Evolutionary conservation across 2,888 invertebrate species (phyloP).

Genomic region (Acronicta alni): DNA sequence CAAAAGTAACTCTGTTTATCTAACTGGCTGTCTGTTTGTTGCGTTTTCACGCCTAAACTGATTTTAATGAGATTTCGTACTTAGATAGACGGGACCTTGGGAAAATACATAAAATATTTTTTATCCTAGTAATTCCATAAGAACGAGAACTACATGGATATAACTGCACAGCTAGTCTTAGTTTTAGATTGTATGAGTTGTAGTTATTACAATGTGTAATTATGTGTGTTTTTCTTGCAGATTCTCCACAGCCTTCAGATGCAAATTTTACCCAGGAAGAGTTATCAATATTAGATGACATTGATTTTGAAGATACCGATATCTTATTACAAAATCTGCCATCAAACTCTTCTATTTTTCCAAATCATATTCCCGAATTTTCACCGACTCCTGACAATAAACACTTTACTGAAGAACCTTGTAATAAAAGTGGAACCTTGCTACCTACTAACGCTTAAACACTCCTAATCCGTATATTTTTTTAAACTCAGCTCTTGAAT

Average conservation of each 20-base stretch:
- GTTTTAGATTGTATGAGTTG: neutral
- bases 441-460: neutral
- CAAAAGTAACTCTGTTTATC: too few relatives aligned
- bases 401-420: constrained; percentile 6
- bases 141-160: neutral
- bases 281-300: too few relatives aligned
- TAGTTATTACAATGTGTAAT: neutral
- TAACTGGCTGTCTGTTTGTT: too few relatives aligned
- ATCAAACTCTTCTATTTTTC: constrained; percentile 20
- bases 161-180: neutral
- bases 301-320: constrained; percentile 3
- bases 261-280: too few relatives aligned
- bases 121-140: neutral
- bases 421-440: constrained; percentile 1
- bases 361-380: constrained; percentile 17
- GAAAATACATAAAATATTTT: neutral
- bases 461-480: neutral
- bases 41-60: too few relatives aligned
- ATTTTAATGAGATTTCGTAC: too few relatives aligned
- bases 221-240: constrained; percentile 2
- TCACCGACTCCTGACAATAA: constrained; percentile 13
- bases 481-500: neutral
- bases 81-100: too few relatives aligned
- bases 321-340: constrained; percentile 19
- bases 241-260: constrained; percentile 1